Evolutionary conservation across 2,888 invertebrate genomes (phyloP), one percentile per base, ranked within the genome.

Genomic region (Drosophila macrospina): DNA sequence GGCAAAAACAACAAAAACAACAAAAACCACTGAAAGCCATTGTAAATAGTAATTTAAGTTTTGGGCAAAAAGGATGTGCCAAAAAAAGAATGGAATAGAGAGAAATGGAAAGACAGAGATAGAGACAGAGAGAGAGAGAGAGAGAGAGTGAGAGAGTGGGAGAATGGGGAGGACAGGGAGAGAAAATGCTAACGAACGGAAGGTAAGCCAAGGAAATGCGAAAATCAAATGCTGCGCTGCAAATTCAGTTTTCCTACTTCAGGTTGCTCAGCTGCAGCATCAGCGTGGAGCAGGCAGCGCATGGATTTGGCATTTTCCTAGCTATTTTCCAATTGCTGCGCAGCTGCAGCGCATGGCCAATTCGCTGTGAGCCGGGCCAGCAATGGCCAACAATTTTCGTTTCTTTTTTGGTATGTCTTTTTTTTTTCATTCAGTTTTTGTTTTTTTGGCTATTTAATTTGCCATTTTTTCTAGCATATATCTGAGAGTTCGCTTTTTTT

Each of bases 391-490:
- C 61, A 64, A 55, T 47, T 28, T 16, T 36, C 15, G 13, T 44
- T 52, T 26, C 11, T 44, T 55, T 32, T 2, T 13, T 44, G 13
- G 8, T 24, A 2, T 7, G 47, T 11, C 8, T 45, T 26, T 50
- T 67, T 69, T 83, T 84, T 84, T 86, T 83, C 66, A 8, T 52
- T 16, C 36, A 62, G 68, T 86, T 11, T 52, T 26, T 50, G 64
- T 68, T 86, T 87, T 84, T 88, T 85, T 70, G 84, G 86, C 86
- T 86, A 86, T 88, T 86, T 88, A 88, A 81, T 88, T 85, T 85
- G 71, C 74, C 76, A 84, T 86, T 85, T 88, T 86, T 86, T 86
- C 72, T 78, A 78, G 81, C 73, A 84, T 81, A 74, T 86, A 78
- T 77, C 70, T 82, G 79, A 41, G 77, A 74, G 84, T 78, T 72